phyloP scores from a whole-genome alignment of 1,140 invertebrate genomes.

The Ladona fulva region DNA sequence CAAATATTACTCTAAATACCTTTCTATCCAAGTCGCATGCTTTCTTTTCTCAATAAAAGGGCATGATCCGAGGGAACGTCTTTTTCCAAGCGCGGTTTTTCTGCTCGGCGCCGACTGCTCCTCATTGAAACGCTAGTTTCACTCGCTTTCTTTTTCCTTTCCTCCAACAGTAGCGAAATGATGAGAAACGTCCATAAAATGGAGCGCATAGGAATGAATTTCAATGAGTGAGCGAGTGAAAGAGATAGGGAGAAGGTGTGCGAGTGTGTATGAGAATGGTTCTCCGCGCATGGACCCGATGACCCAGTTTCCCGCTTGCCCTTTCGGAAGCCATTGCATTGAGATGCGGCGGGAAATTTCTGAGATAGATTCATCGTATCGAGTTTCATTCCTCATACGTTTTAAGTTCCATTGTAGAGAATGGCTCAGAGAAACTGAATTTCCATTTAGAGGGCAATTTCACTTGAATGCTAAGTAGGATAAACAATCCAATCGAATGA shows the following conservation, averaged over 20 bases:
- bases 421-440: no score
- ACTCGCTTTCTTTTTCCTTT: background rate
- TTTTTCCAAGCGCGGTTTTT: no score
- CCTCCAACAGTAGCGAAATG: background rate
- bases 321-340: background rate
- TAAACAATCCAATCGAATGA: no score
- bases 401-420: background rate
- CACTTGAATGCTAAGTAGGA: no score
- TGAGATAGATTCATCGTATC: background rate
- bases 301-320: background rate
- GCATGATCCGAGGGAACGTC: no score
- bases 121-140: background rate
- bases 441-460: no score
- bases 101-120: no score
- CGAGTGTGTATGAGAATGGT: background rate
- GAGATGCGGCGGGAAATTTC: background rate
- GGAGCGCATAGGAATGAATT: background rate
- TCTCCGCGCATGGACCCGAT: background rate
- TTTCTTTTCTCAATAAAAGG: no score
- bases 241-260: background rate
- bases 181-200: conserved; percentile 1
- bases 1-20: no score
- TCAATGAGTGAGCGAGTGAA: background rate
- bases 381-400: background rate
- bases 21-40: no score